phyloP scores from a whole-genome alignment of 2,113 vertebrate species.

The Myiagra hebetior region DNA sequence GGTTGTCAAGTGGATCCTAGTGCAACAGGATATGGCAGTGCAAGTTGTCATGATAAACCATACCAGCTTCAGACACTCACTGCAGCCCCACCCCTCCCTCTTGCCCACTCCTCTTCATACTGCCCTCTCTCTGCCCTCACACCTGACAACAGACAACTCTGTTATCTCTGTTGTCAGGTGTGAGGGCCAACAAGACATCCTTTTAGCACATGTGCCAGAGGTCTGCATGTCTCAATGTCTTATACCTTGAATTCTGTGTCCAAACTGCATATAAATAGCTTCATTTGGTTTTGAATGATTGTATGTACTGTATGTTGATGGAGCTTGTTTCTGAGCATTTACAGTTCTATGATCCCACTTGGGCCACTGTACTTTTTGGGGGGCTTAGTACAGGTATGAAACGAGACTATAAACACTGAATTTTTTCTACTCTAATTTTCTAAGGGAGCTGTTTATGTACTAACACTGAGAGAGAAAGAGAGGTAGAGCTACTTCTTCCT shows the following conservation, averaged over 20 bases:
- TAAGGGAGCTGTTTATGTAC: background rate
- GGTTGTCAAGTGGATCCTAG: background rate
- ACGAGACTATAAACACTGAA: background rate
- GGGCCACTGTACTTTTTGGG: background rate
- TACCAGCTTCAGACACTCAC: background rate
- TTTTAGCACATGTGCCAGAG: background rate
- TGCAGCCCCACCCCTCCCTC: background rate
- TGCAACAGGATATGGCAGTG: background rate
- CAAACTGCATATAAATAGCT: background rate
- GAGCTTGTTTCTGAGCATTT: background rate
- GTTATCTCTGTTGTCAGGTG: background rate
- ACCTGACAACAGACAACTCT: background rate
- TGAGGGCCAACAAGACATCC: background rate
- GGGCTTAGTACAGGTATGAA: background rate
- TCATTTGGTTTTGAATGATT: background rate
- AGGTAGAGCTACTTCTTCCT: background rate
- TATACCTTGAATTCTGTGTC: background rate
- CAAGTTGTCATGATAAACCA: background rate
- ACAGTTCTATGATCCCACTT: background rate
- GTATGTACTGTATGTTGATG: background rate
- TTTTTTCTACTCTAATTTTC: background rate
- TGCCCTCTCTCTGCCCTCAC: background rate
- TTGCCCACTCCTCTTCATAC: background rate
- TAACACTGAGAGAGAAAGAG: background rate
- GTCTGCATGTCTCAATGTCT: background rate